Evolutionary conservation across 2,113 vertebrate species (phyloP), one percentile per base, ranked within the genome.

Genomic region (Zosterops japonicus): DNA sequence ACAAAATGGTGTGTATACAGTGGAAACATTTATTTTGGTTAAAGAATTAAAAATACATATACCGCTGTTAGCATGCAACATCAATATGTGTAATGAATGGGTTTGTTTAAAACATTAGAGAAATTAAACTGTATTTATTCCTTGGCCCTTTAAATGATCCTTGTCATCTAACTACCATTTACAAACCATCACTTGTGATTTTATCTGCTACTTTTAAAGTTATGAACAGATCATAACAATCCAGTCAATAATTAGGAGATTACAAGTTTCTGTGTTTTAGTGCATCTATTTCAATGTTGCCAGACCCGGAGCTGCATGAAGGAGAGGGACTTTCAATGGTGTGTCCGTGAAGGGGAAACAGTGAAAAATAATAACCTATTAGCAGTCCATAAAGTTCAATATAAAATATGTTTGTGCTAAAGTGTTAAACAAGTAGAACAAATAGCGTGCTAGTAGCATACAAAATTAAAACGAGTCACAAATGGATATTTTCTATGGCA

Each of bases 401-500:
- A 97, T 96, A 94, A 96, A 97, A 97, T 98, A 98, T 98, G 97
- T 98, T 97, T 97, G 96, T 96, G 97, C 96, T 97, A 97, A 98
- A 98, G 97, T 98, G 98, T 98, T 98, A 98, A 98, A 98, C 97
- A 97, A 97, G 97, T 98, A 97, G 94, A 97, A 98, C 97, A 98
- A 98, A 98, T 98, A 97, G 98, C 97, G 94, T 96, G 96, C 97
- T 88, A 95, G 96, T 97, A 97, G 98, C 98, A 98, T 98, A 97
- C 97, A 98, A 98, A 99, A 98, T 98, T 98, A 98, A 98, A 98
- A 98, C 96, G 97, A 98, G 97, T 98, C 98, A 98, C 98, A 99
- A 99, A 99, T 98, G 98, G 98, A 98, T 98, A 98, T 99, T 98
- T 99, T 99, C 98, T 98, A 98, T 98, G 98, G 98, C 98, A 99